Base-by-base conservation (phyloP, 2,888 invertebrate species). In the Netelia inedita region DNA sequence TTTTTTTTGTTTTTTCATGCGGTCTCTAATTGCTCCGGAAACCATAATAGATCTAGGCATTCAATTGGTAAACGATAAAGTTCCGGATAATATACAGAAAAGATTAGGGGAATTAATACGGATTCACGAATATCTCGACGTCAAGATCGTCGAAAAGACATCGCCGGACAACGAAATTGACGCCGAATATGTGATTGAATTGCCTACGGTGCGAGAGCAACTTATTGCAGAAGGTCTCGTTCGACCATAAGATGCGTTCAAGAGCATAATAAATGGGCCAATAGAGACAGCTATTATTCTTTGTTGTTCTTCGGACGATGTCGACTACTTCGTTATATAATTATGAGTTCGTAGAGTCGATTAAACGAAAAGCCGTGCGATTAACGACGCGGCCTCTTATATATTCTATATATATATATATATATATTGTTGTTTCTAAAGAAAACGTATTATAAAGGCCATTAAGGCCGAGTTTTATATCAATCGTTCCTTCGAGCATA, bases 151-250 rank as follows among this genome's bases (percentile, higher is more conserved):
- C 0, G 50, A 72, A 57, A 74, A 23, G 5, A 9, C 79, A 14
- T 16, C 53, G 0, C n/a, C 63, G 21, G 23, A 71, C 8, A 28
- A 69, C 53, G 0, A 19, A 1, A 35, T 80, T 23, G 81, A 21
- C 0, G 87, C 85, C 1, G 53, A 72, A 23, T 88, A 89, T 65
- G 63, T 78, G 0, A 59, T 93, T 16, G 92, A 93, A n/a, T 35
- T 93, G 2, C 91, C 90, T 9, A 63, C 76, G 0, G 35, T 92
- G n/a, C 87, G 75, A 2, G 35, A 75, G 0, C 68, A 55, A 19
- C 85, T 92, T 16, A 46, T 88, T 0, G 74, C 87, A 43, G 89
- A 89, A 35, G 86, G 87, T 16, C 75, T 91, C 14, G 11, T 69
- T 69, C 69, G 23, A 43, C 16, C 9, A 3, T 72, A 82, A 69